Percentiles rank a stretch among this genome's conserved stretches.
phyloP scores from a whole-genome alignment of 2,797 vertebrate species.

The Picus viridis region DNA sequence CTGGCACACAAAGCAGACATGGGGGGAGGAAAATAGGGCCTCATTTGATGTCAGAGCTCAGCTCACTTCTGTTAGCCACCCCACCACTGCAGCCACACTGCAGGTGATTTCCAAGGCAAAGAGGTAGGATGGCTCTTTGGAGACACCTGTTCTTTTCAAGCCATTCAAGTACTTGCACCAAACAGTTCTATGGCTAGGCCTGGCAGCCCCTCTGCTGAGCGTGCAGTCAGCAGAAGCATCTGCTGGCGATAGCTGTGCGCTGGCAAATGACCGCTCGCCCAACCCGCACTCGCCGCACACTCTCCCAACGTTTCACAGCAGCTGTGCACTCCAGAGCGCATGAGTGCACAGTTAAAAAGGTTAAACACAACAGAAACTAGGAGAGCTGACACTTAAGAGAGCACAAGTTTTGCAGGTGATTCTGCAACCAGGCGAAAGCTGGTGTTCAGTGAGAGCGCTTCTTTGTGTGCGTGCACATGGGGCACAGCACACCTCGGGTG shows the following conservation, averaged over 20 bases:
- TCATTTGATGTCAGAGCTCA: neutral
- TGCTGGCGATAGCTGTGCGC: neutral
- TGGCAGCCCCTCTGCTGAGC: neutral
- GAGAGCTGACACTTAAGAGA: neutral
- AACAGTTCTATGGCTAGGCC: neutral
- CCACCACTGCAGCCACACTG: neutral
- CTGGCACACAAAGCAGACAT: neutral
- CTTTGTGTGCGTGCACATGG: neutral
- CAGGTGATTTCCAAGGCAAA: neutral
- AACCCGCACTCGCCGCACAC: neutral
- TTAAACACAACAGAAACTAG: constrained; percentile 6
- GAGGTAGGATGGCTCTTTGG: neutral
- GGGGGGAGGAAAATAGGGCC: neutral
- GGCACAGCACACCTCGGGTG: neutral
- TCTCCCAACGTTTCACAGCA: neutral
- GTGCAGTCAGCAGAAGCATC: neutral
- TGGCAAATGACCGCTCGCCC: neutral
- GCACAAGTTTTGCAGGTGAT: neutral
- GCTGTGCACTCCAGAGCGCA: neutral
- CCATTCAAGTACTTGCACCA: neutral
- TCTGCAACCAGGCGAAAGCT: neutral
- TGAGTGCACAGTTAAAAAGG: neutral
- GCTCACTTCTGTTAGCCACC: neutral
- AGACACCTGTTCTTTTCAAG: neutral
- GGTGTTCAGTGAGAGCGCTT: neutral